Evolutionary conservation across 2,113 vertebrate genomes (phyloP).

Genomic region (Cranoglanis bouderius): DNA sequence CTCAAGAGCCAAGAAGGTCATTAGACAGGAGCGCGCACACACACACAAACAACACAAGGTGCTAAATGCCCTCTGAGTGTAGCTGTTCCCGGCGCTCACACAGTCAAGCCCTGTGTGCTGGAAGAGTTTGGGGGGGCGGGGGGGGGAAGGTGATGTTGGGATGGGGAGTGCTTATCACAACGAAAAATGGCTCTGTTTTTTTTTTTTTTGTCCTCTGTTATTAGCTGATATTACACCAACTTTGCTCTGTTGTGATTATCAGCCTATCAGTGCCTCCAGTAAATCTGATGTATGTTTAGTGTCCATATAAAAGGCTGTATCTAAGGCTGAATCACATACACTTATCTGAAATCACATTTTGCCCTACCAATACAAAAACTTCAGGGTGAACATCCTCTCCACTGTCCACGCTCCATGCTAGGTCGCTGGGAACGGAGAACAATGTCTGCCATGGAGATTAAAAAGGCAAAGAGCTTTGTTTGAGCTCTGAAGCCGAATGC

Average conservation of each 20-base stretch:
- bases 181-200: neutral
- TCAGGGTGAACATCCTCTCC: neutral
- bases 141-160: neutral
- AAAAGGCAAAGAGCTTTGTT: conserved; percentile 39
- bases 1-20: conserved; percentile 33
- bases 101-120: neutral
- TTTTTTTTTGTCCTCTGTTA: conserved; percentile 3
- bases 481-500: conserved; percentile 23
- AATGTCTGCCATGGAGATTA: neutral
- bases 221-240: neutral
- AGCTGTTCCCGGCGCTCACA: conserved; percentile 2
- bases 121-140: neutral
- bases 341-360: neutral
- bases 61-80: conserved; percentile 11
- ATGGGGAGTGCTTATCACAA: neutral
- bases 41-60: conserved; percentile 21
- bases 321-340: neutral
- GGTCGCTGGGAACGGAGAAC: neutral
- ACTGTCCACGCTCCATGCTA: neutral
- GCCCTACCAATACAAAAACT: neutral
- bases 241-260: neutral
- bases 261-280: neutral
- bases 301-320: neutral
- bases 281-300: neutral
- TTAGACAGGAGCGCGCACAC: conserved; percentile 26